phyloP scores from a whole-genome alignment of 2,888 invertebrate species.

The Caenorhabditis sp. region DNA sequence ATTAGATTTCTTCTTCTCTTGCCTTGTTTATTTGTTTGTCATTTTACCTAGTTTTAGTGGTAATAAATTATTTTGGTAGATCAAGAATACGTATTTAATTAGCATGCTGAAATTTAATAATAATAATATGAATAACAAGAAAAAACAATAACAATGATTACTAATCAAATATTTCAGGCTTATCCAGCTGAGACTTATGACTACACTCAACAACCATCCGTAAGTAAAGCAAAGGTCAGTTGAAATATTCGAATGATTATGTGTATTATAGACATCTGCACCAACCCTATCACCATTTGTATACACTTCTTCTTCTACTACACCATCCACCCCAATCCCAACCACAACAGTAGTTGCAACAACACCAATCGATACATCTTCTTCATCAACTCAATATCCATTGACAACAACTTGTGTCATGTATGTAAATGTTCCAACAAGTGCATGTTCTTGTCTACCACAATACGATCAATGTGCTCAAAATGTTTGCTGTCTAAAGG shows the following conservation, averaged over 20 bases:
- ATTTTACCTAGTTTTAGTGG: too few relatives aligned
- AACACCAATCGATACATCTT: constrained; percentile 5
- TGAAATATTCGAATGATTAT: not conserved
- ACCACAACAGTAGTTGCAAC: constrained; percentile 15
- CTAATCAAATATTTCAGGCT: constrained; percentile 3
- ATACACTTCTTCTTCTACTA: not conserved
- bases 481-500: constrained; percentile 58
- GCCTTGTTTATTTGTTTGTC: not conserved
- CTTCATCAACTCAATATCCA: constrained; percentile 45
- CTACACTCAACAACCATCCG: constrained; percentile 28
- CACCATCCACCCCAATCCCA: constrained; percentile 10
- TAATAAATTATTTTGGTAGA: too few relatives aligned
- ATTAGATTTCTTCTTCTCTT: not conserved
- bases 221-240: constrained; percentile 5
- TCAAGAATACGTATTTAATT: too few relatives aligned
- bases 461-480: constrained; percentile 61
- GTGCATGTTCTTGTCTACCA: constrained; percentile 53
- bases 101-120: too few relatives aligned
- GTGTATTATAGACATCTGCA: not conserved
- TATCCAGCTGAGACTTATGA: constrained; percentile 35
- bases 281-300: not conserved
- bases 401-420: constrained; percentile 60
- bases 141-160: too few relatives aligned
- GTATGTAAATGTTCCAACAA: constrained; percentile 41
- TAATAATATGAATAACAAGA: not conserved